These are phyloP conservation scores for Megaleporinus macrocephalus DNA, from an alignment of 2,113 vertebrate genomes.

Conservation along the genomic window DNA sequence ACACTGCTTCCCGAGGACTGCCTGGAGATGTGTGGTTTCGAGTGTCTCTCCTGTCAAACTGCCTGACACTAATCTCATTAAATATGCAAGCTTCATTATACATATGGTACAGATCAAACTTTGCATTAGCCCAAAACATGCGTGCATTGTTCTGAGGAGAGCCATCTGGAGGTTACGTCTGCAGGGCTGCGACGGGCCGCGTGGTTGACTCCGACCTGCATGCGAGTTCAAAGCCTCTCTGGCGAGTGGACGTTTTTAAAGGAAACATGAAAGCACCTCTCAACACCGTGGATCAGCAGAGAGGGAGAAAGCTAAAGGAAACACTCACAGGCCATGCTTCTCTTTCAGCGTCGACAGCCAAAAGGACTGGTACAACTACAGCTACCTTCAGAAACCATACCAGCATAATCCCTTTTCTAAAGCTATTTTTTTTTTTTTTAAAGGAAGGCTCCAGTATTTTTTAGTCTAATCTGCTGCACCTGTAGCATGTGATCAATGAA, in stretches of 20 bases:
- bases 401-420: neutral
- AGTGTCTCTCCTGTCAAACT: slow-evolving; percentile 50
- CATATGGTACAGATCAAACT: slow-evolving; percentile 52
- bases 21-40: slow-evolving; percentile 28
- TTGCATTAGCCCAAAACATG: slow-evolving; percentile 30
- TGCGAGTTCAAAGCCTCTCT: slow-evolving; percentile 72
- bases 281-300: slow-evolving; percentile 67
- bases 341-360: slow-evolving; percentile 1
- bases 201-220: slow-evolving; percentile 65
- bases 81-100: slow-evolving; percentile 51
- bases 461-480: too few relatives aligned
- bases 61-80: slow-evolving; percentile 61
- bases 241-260: slow-evolving; percentile 55
- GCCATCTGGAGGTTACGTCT: slow-evolving; percentile 57
- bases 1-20: neutral
- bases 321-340: slow-evolving; percentile 61
- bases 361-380: slow-evolving; percentile 22
- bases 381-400: neutral
- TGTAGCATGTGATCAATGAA: too few relatives aligned
- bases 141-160: slow-evolving; percentile 41
- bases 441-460: too few relatives aligned
- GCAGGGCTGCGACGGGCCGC: slow-evolving; percentile 46
- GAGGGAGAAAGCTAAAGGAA: slow-evolving; percentile 62
- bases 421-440: too few relatives aligned
- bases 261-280: slow-evolving; percentile 76